phyloP scores from a whole-genome alignment of 2,888 invertebrate species.

The Emmelina monodactyla region DNA sequence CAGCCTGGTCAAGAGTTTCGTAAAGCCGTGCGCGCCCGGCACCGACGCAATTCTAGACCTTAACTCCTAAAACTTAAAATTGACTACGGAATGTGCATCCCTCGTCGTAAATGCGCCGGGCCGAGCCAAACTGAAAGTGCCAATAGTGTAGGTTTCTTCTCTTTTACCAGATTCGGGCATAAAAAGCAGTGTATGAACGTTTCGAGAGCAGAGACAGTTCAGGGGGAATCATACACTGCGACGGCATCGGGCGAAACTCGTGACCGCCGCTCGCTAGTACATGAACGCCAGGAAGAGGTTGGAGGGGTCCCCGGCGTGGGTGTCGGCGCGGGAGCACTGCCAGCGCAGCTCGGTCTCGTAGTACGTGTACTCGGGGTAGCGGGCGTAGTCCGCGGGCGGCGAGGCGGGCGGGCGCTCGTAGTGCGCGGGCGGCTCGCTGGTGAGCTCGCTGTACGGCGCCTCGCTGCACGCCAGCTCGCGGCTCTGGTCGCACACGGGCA shows the following conservation, averaged over 20 bases:
- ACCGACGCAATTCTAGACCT: background rate
- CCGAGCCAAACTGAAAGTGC: constrained; percentile 40
- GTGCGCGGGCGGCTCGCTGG: constrained; percentile 33
- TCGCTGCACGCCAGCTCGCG: constrained; percentile 39
- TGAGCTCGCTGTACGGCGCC: constrained; percentile 52
- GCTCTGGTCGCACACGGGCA: constrained; percentile 52
- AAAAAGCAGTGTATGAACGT: constrained; percentile 38
- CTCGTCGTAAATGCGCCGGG: constrained; percentile 19
- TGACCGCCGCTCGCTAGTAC: constrained; percentile 57
- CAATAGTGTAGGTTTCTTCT: constrained; percentile 36
- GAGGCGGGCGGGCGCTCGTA: constrained; percentile 41
- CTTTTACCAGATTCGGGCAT: constrained; percentile 63
- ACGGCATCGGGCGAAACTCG: constrained; percentile 60
- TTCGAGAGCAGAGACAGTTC: constrained; percentile 24
- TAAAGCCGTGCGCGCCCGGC: constrained; percentile 43
- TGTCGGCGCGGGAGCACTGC: constrained; percentile 36
- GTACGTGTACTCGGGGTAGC: constrained; percentile 47
- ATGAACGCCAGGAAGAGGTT: constrained; percentile 62
- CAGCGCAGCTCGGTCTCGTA: constrained; percentile 38
- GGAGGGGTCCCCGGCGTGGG: constrained; percentile 10
- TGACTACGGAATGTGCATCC: background rate
- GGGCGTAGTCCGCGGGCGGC: constrained; percentile 48
- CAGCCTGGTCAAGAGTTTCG: constrained; percentile 59
- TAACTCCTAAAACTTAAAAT: background rate
- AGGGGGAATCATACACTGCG: constrained; percentile 46